Percentiles rank a stretch among this genome's conserved stretches.
Conservation (phyloP, 2,113 vertebrate genomes). For the Microtus oregoni region DNA sequence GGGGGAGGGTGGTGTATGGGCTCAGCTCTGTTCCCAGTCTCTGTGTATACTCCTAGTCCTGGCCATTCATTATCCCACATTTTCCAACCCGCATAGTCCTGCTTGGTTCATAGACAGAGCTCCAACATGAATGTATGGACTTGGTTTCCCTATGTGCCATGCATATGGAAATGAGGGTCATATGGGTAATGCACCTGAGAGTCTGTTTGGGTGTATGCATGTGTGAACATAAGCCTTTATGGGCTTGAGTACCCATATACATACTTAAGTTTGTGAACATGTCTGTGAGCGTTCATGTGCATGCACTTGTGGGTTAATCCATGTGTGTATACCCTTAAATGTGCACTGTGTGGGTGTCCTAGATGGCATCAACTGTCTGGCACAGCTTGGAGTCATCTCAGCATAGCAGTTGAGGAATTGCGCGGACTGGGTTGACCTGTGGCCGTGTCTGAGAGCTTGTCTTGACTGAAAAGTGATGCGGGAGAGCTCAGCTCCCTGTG, state of each 20-base stretch:
- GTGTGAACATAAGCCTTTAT: neutral
- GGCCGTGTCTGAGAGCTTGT: neutral
- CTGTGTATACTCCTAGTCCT: neutral
- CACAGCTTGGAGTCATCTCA: neutral
- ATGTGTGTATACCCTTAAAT: neutral
- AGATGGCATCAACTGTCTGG: neutral
- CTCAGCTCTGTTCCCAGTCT: neutral
- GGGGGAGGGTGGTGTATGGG: neutral
- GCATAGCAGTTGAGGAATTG: neutral
- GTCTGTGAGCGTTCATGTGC: neutral
- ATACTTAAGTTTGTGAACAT: neutral
- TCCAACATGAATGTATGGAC: neutral
- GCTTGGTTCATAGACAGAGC: neutral
- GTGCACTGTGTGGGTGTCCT: neutral
- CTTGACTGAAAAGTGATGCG: neutral
- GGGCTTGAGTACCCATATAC: no score
- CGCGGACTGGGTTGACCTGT: neutral
- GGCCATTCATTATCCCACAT: neutral
- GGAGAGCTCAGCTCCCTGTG: neutral
- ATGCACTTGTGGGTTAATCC: no score
- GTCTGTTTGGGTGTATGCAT: neutral
- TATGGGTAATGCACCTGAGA: no score
- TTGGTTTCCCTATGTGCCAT: neutral
- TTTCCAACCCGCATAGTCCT: no score
- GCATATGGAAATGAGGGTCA: accelerated